phyloP scores from a whole-genome alignment of 2,113 vertebrate species.

The Paraplagusia blochii region DNA sequence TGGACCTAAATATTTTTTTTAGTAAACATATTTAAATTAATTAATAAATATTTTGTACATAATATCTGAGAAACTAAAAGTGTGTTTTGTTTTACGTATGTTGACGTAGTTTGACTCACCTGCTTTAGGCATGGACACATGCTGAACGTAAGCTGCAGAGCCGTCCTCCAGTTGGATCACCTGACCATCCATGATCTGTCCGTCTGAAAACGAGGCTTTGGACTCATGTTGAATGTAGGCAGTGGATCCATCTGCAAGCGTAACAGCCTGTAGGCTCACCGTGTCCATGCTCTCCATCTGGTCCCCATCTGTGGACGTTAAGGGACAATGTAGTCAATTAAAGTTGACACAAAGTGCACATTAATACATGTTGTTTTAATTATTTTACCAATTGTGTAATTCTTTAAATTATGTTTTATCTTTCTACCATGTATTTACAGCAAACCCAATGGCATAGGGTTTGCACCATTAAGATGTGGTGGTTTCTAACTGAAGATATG shows the following conservation, averaged over 20 bases:
- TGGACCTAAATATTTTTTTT: conserved; percentile 77
- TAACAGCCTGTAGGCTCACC: conserved; percentile 96
- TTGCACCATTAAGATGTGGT: no score
- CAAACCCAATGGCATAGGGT: no score
- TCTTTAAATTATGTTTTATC: no score
- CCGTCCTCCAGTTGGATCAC: conserved; percentile 97
- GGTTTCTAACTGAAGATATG: no score
- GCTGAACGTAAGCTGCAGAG: conserved; percentile 95
- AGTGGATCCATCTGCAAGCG: conserved; percentile 93
- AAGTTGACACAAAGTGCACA: no score
- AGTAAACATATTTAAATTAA: no score
- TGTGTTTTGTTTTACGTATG: no score
- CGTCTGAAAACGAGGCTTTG: conserved; percentile 85
- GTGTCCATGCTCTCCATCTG: conserved; percentile 95
- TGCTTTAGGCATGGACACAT: conserved; percentile 90
- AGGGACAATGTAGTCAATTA: background rate
- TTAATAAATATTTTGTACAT: no score
- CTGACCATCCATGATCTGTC: conserved; percentile 95
- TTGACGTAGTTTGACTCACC: conserved; percentile 66
- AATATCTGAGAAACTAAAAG: no score
- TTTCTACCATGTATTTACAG: no score
- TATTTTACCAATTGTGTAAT: no score
- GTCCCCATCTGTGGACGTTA: conserved; percentile 82
- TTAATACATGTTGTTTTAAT: no score
- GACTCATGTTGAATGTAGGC: conserved; percentile 96